These are phyloP conservation scores for Laothoe populi DNA, from an alignment of 2,888 invertebrate genomes.

Conservation along the genomic window DNA sequence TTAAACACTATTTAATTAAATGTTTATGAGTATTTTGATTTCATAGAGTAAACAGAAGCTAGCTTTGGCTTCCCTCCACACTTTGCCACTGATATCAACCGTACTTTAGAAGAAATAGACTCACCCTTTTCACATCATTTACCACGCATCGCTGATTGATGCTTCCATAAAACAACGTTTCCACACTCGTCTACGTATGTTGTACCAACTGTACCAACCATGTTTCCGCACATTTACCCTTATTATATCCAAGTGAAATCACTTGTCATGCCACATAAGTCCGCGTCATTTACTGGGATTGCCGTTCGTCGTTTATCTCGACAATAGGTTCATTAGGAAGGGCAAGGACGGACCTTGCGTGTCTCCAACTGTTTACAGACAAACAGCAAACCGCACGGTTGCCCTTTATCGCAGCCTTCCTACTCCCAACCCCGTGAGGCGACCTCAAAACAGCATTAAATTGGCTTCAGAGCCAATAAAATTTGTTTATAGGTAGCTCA, in stretches of 20 bases:
- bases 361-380: conserved; percentile 57
- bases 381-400: conserved; percentile 48
- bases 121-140: background rate
- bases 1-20: no score
- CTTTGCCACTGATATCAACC: background rate
- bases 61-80: no score
- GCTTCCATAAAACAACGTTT: background rate
- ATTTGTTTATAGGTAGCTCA: conserved; percentile 40
- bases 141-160: background rate
- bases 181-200: background rate
- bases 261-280: conserved; percentile 45
- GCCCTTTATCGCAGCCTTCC: conserved; percentile 56
- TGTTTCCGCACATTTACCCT: conserved; percentile 33
- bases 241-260: conserved; percentile 37
- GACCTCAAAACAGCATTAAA: conserved; percentile 36
- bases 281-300: conserved; percentile 40
- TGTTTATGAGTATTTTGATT: no score
- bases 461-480: conserved; percentile 44
- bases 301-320: conserved; percentile 55
- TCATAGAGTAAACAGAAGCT: no score
- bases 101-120: background rate
- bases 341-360: conserved; percentile 70
- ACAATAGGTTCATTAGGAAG: conserved; percentile 54
- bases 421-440: conserved; percentile 36
- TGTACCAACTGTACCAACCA: conserved; percentile 24